Conservation (phyloP, 2,888 invertebrate genomes). For the Andricus curvator region DNA sequence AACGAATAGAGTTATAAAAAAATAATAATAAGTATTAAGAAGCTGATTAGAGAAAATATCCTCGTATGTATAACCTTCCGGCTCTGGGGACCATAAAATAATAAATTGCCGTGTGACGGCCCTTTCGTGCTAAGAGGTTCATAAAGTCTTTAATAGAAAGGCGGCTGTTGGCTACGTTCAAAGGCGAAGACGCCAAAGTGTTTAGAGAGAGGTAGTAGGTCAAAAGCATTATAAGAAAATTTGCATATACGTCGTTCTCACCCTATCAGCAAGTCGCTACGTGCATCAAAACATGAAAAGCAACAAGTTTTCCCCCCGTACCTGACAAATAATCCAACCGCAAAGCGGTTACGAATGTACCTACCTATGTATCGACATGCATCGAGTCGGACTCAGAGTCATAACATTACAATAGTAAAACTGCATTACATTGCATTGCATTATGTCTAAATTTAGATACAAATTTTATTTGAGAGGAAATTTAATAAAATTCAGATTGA, state of each 20-base stretch:
- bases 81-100: background rate
- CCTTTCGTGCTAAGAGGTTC: background rate
- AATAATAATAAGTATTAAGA: background rate
- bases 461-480: too few species aligned
- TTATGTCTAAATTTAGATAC: background rate
- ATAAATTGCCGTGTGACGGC: background rate
- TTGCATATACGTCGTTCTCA: slow-evolving; percentile 31
- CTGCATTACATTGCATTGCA: background rate
- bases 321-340: slow-evolving; percentile 17
- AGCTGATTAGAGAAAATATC: background rate
- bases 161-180: slow-evolving; percentile 9
- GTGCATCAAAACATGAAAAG: slow-evolving; percentile 17
- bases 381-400: background rate
- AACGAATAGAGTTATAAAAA: too few species aligned
- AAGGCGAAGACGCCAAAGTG: slow-evolving; percentile 33
- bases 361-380: too few species aligned
- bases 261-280: background rate
- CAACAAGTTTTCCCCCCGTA: slow-evolving; percentile 14
- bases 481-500: too few species aligned
- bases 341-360: background rate
- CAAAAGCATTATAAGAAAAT: slow-evolving; percentile 37
- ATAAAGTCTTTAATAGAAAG: slow-evolving; percentile 5
- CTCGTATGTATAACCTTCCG: background rate
- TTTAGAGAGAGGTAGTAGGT: slow-evolving; percentile 33
- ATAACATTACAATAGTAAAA: background rate